Conservation (phyloP, 2,113 vertebrate species). For the Telmatochromis sp. region DNA sequence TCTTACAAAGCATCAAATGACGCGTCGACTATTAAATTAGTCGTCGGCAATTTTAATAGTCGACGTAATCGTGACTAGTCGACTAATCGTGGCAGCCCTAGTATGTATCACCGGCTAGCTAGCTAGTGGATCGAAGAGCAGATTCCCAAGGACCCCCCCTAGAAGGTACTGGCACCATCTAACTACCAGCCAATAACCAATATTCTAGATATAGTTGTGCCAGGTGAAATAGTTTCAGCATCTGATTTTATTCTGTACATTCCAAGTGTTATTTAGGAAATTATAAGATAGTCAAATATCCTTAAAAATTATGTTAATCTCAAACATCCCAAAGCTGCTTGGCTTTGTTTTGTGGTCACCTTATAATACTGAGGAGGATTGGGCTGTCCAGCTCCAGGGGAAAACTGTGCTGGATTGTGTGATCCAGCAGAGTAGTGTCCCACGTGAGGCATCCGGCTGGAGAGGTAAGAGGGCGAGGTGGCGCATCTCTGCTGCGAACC, state of each 20-base stretch:
- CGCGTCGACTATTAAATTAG: not conserved
- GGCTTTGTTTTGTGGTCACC: constrained; percentile 56
- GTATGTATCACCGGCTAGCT: not conserved
- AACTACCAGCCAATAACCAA: not conserved
- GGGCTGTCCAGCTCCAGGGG: constrained; percentile 67
- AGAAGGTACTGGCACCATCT: not conserved
- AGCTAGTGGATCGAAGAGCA: not conserved
- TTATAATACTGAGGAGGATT: constrained; percentile 84
- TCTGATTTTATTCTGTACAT: not conserved
- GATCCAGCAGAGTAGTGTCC: constrained; percentile 42
- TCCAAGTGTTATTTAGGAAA: not conserved
- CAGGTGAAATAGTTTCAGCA: not conserved
- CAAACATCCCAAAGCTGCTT: not conserved
- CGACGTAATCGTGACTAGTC: not conserved
- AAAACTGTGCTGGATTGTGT: constrained; percentile 79
- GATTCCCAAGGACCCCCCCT: not conserved
- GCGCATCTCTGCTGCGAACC: constrained; percentile 80
- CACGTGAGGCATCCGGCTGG: constrained; percentile 77
- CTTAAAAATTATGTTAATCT: not conserved
- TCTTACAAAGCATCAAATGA: not conserved
- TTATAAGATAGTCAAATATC: not conserved
- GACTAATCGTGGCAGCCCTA: not conserved
- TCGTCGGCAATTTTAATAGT: not conserved
- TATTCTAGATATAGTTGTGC: not conserved
- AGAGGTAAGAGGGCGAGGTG: constrained; percentile 82